Conservation (phyloP, 2,797 vertebrate genomes). For the Poecilia picta region DNA sequence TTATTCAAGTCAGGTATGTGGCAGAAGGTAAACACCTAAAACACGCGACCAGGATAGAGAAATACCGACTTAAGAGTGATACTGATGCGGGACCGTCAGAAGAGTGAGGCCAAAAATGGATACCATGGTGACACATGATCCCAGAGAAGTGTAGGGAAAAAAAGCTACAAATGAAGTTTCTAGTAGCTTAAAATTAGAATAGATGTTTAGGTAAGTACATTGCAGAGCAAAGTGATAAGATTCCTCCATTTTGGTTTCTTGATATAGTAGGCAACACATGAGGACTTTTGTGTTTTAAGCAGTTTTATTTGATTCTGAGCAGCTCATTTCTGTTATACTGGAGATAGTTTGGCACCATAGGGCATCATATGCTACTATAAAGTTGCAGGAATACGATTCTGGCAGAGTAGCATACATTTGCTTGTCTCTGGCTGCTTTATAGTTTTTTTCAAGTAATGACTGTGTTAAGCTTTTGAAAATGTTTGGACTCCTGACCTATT, state of each 20-base stretch:
- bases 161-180: not conserved
- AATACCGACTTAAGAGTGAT: too few relatives aligned
- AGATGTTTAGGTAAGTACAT: not conserved
- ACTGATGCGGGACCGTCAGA: not conserved
- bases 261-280: not conserved
- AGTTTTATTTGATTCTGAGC: not conserved
- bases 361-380: not conserved
- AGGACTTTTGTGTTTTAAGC: not conserved
- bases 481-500: constrained; percentile 44
- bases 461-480: constrained; percentile 50
- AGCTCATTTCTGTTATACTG: not conserved
- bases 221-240: not conserved
- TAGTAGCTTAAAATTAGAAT: not conserved
- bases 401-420: not conserved
- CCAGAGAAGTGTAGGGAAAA: not conserved
- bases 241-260: not conserved
- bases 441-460: constrained; percentile 28
- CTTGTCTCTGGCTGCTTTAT: not conserved
- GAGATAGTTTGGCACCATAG: not conserved
- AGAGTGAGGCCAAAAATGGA: not conserved
- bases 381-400: not conserved
- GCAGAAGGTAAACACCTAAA: too few relatives aligned
- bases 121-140: not conserved
- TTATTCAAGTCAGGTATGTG: too few relatives aligned
- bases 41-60: too few relatives aligned